These are phyloP conservation scores for Aptenodytes patagonicus DNA, from an alignment of 2,113 vertebrate genomes.

Conservation along the genomic window DNA sequence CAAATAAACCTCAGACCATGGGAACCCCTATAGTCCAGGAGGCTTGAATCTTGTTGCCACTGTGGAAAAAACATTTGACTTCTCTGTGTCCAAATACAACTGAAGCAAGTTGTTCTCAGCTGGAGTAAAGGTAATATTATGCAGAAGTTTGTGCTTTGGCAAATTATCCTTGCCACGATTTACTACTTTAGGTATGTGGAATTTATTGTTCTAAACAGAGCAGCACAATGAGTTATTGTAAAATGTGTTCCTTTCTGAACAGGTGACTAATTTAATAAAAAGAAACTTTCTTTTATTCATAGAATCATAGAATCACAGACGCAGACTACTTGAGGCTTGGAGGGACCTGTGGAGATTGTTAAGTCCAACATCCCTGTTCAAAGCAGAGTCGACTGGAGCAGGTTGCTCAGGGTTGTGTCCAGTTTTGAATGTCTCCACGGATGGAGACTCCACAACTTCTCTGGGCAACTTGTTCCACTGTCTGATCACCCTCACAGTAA, in stretches of 20 bases:
- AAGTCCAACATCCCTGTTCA: neutral
- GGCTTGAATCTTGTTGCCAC: neutral
- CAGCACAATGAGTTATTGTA: neutral
- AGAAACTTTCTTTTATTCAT: neutral
- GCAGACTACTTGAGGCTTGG: neutral
- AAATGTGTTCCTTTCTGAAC: neutral
- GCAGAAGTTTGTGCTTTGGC: neutral
- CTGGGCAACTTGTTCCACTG: neutral
- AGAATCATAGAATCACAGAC: neutral
- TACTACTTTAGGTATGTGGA: neutral
- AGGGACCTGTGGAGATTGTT: neutral
- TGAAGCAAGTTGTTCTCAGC: neutral
- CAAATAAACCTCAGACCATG: neutral
- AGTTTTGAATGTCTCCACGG: neutral
- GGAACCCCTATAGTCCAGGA: neutral
- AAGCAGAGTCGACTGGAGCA: neutral
- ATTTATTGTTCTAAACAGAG: neutral
- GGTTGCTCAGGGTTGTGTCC: neutral
- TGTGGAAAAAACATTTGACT: neutral
- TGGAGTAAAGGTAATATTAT: neutral
- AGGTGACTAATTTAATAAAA: neutral
- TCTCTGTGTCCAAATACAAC: neutral
- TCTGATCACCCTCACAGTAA: neutral
- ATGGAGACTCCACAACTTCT: neutral
- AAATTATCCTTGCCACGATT: neutral